These are phyloP conservation scores for Hypsopygia costalis DNA, from an alignment of 2,888 invertebrate genomes.

Conservation along the genomic window DNA sequence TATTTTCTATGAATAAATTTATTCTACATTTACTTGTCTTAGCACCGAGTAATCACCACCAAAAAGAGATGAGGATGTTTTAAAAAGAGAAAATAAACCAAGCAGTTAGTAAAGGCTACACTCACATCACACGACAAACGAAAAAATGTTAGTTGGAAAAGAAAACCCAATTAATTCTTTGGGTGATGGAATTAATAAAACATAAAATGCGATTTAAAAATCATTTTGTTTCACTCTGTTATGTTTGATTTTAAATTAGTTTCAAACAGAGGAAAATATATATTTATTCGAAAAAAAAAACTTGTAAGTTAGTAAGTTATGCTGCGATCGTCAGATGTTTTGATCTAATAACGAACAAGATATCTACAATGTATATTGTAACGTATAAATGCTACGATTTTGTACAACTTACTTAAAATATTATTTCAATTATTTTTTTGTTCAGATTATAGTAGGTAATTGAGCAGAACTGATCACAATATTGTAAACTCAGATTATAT, in stretches of 20 bases:
- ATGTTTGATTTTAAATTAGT: constrained; percentile 15
- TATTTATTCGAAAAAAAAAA: constrained; percentile 25
- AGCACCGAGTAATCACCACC: constrained; percentile 70
- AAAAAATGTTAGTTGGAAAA: constrained; percentile 52
- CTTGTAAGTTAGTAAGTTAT: constrained; percentile 36
- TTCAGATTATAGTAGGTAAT: too few relatives aligned
- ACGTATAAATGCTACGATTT: constrained; percentile 47
- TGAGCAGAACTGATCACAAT: too few relatives aligned
- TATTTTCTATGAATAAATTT: constrained; percentile 12
- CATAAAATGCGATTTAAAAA: constrained; percentile 23
- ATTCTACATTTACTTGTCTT: constrained; percentile 34
- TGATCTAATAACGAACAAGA: constrained; percentile 8
- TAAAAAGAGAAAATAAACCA: constrained; percentile 31
- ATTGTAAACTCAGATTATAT: too few relatives aligned
- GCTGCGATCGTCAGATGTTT: constrained; percentile 59
- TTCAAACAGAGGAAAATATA: constrained; percentile 22
- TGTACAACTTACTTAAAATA: constrained; percentile 41
- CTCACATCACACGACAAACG: constrained; percentile 51
- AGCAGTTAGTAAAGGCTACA: constrained; percentile 65
- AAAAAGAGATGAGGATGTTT: constrained; percentile 37
- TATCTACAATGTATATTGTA: constrained; percentile 20
- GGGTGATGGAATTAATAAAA: constrained; percentile 19
- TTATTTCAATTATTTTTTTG: neutral
- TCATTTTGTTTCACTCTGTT: constrained; percentile 32
- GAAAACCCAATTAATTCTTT: too few relatives aligned